Percentiles rank a stretch among this genome's conserved stretches.
These are phyloP conservation scores for Synergus umbraculus DNA, from an alignment of 2,888 invertebrate species.

Conservation along the genomic window DNA sequence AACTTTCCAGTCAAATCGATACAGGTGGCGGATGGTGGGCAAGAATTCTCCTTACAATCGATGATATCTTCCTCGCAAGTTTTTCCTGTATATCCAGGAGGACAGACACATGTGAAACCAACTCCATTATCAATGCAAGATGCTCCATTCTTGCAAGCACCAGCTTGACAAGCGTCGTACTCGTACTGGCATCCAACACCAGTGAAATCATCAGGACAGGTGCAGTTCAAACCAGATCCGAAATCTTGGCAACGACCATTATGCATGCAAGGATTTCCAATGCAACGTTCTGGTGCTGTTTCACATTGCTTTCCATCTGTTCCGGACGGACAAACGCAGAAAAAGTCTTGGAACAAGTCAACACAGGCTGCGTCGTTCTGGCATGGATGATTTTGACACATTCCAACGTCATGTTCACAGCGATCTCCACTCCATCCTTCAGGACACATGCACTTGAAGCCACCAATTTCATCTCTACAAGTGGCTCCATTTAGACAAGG, in stretches of 20 bases:
- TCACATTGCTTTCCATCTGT: constrained; percentile 98
- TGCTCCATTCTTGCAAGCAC: constrained; percentile 95
- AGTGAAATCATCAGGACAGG: constrained; percentile 91
- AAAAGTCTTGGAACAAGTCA: constrained; percentile 93
- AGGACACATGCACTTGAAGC: constrained; percentile 89
- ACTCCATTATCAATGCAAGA: constrained; percentile 92
- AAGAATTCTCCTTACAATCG: constrained; percentile 95
- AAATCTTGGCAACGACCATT: constrained; percentile 97
- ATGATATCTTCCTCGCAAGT: constrained; percentile 94
- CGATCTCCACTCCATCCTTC: constrained; percentile 92
- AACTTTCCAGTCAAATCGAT: constrained; percentile 93
- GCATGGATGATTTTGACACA: constrained; percentile 91
- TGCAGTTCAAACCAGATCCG: constrained; percentile 95
- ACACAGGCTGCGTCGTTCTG: constrained; percentile 95
- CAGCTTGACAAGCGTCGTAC: constrained; percentile 93
- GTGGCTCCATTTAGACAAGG: constrained; percentile 94
- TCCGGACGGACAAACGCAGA: constrained; percentile 96
- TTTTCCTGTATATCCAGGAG: constrained; percentile 86
- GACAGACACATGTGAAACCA: constrained; percentile 91
- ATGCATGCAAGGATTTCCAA: constrained; percentile 95
- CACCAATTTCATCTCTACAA: constrained; percentile 91
- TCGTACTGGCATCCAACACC: constrained; percentile 96
- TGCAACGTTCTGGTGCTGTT: constrained; percentile 96
- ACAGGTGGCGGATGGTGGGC: constrained; percentile 95
- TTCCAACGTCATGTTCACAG: constrained; percentile 93